A percentile compares a stretch with the other conserved stretches of the same genome.
These are phyloP conservation scores for Tragelaphus scriptus DNA, from an alignment of 2,113 vertebrate genomes.

Conservation along the genomic window DNA sequence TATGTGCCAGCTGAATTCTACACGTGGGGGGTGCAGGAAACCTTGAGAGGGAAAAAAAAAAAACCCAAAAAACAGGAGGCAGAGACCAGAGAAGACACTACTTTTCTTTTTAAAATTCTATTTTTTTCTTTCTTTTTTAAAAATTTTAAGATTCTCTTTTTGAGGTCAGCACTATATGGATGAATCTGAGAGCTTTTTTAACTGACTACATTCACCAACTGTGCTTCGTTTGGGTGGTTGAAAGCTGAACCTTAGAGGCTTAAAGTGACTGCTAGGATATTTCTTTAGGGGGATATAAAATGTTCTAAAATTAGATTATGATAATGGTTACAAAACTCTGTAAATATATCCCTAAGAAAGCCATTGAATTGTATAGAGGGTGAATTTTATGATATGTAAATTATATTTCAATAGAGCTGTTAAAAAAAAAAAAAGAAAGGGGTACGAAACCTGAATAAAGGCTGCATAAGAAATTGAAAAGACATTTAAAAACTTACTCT, in stretches of 20 bases:
- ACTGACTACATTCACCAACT: neutral
- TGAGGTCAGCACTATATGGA: neutral
- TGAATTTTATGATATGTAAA: neutral
- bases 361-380: neutral
- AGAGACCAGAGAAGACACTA: neutral
- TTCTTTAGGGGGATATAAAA: neutral
- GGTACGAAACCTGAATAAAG: neutral
- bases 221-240: neutral
- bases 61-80: neutral
- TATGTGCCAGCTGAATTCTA: neutral
- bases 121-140: neutral
- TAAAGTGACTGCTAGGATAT: neutral
- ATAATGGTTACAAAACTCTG: neutral
- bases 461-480: neutral
- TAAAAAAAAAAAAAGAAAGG: neutral
- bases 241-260: neutral
- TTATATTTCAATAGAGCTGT: neutral
- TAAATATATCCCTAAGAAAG: neutral
- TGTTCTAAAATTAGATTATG: neutral
- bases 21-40: rapidly evolving
- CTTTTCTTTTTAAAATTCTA: neutral
- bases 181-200: neutral
- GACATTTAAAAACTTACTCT: neutral
- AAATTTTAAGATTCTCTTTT: neutral
- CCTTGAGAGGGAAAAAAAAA: neutral